A percentile compares a stretch with the other conserved stretches of the same genome.
Conservation (phyloP, 1,140 invertebrate species). For the Lordiphosa mommai region DNA sequence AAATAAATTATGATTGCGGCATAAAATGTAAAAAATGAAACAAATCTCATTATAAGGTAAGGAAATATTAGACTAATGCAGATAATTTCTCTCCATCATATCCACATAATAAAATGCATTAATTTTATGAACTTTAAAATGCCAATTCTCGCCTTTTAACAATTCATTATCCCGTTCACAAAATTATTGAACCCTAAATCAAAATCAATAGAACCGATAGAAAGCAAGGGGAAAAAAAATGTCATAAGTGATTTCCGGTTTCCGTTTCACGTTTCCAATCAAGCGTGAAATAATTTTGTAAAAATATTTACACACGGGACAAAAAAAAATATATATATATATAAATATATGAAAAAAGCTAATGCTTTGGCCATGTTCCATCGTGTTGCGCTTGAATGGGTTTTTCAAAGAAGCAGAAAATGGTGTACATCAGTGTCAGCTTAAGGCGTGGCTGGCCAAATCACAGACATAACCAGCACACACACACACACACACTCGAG, state of each 20-base stretch:
- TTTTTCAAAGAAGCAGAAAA: conserved; percentile 20
- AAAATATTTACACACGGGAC: conserved; percentile 67
- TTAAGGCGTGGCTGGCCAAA: conserved; percentile 55
- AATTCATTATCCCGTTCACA: conserved; percentile 46
- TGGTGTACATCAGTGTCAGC: conserved; percentile 70
- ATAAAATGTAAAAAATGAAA: too few species aligned
- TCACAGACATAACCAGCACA: conserved; percentile 56
- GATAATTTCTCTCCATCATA: too few species aligned
- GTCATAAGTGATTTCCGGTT: conserved; percentile 73
- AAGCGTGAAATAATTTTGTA: conserved; percentile 70
- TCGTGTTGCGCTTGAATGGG: conserved; percentile 45
- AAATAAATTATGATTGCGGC: too few species aligned
- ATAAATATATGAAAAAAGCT: conserved; percentile 49
- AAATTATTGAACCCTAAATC: conserved; percentile 55
- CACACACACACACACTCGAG: conserved; percentile 5
- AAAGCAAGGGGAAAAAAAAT: conserved; percentile 34
- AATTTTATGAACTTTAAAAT: conserved; percentile 7
- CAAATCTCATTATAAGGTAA: too few species aligned
- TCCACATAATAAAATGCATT: too few species aligned
- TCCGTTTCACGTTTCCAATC: conserved; percentile 57
- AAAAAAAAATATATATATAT: conserved; percentile 20
- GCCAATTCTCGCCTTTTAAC: conserved; percentile 10
- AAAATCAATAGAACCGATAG: conserved; percentile 58
- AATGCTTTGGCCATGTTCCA: conserved; percentile 40
- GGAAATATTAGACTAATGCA: too few species aligned